phyloP scores from a whole-genome alignment of 2,888 invertebrate genomes.

The Pheosia tremula region DNA sequence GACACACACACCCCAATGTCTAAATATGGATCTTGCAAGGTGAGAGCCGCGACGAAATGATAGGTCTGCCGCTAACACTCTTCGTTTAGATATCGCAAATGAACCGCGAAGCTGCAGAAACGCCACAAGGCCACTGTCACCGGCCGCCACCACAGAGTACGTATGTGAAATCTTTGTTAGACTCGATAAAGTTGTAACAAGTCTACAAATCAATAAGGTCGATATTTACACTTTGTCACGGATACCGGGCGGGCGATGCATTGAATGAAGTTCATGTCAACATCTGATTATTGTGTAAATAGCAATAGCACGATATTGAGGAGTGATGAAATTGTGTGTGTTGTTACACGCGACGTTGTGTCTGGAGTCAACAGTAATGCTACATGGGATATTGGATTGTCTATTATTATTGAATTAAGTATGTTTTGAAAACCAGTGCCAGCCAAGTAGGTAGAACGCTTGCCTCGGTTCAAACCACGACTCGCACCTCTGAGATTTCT shows the following conservation, averaged over 20 bases:
- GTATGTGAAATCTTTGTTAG: slow-evolving; percentile 12
- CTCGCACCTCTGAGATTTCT: too few species aligned
- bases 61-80: slow-evolving; percentile 8
- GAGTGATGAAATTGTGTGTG: slow-evolving; percentile 6
- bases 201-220: slow-evolving; percentile 30
- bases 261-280: slow-evolving; percentile 47
- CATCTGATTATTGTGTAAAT: slow-evolving; percentile 17
- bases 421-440: too few species aligned
- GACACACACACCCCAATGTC: too few species aligned
- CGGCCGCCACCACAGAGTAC: slow-evolving; percentile 4
- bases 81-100: slow-evolving; percentile 19
- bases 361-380: not conserved
- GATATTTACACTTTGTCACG: slow-evolving; percentile 24
- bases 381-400: not conserved
- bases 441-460: too few species aligned
- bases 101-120: slow-evolving; percentile 38
- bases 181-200: slow-evolving; percentile 14
- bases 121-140: slow-evolving; percentile 31
- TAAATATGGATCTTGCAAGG: not conserved
- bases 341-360: slow-evolving; percentile 3
- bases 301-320: slow-evolving; percentile 8
- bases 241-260: slow-evolving; percentile 24
- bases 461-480: too few species aligned
- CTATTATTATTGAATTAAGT: too few species aligned
- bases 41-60: not conserved